Percentiles rank a stretch among this genome's conserved stretches.
These are phyloP conservation scores for Scalopus aquaticus DNA, from an alignment of 2,113 vertebrate species.

Conservation along the genomic window DNA sequence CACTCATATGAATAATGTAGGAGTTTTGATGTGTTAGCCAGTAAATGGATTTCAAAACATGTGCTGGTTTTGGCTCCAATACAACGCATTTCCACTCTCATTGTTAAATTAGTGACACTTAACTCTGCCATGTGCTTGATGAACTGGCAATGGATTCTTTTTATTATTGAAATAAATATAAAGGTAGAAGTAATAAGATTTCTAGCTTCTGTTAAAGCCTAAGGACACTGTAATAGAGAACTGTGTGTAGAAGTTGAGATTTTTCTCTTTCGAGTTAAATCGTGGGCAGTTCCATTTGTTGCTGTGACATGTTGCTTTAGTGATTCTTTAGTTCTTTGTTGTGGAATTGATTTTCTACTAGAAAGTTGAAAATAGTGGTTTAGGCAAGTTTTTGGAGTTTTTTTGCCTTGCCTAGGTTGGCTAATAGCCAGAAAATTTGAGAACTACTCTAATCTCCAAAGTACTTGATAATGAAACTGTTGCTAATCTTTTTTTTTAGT, in stretches of 20 bases:
- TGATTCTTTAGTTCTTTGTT: neutral
- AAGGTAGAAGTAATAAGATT: neutral
- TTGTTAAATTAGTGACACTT: neutral
- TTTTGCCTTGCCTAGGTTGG: neutral
- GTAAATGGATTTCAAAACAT: neutral
- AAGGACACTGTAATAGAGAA: neutral
- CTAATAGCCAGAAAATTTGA: neutral
- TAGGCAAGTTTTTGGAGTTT: neutral
- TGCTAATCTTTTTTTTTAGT: neutral
- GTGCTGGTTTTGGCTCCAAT: neutral
- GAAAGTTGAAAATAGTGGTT: neutral
- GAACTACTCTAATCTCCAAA: neutral
- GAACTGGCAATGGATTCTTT: neutral
- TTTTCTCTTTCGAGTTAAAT: neutral
- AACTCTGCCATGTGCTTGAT: neutral
- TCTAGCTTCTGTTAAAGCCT: neutral
- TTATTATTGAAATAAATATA: neutral
- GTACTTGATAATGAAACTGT: neutral
- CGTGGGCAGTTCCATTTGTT: neutral
- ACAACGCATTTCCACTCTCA: neutral
- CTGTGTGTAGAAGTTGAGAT: neutral
- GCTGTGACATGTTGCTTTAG: neutral
- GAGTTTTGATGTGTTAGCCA: neutral
- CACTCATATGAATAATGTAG: neutral
- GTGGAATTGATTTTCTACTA: slow-evolving; percentile 9